Evolutionary conservation across 2,113 vertebrate species (phyloP).

Genomic region (Bombycilla garrulus): DNA sequence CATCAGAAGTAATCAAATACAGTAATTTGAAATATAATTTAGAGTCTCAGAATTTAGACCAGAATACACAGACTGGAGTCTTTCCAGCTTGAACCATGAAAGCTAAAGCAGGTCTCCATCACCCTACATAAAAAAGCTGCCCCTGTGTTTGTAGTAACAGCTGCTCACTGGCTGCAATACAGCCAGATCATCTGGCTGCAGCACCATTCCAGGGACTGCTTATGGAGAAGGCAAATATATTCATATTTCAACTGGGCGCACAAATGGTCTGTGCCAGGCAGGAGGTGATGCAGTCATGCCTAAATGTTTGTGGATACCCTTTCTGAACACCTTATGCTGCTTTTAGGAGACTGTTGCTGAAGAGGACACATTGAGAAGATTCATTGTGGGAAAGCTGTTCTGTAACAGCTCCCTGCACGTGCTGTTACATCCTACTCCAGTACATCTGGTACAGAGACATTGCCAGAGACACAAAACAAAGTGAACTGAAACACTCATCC

Average conservation of each 20-base stretch:
- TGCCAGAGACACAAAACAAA: not conserved
- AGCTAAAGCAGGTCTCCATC: not conserved
- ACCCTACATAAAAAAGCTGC: not conserved
- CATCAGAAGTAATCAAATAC: not conserved
- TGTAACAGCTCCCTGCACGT: accelerated
- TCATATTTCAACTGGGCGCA: not conserved
- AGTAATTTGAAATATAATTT: not conserved
- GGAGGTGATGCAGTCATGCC: not conserved
- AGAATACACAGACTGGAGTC: not conserved
- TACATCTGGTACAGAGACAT: not conserved
- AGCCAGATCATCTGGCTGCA: accelerated
- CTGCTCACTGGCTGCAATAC: accelerated
- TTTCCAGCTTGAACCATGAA: not conserved
- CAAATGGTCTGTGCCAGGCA: not conserved
- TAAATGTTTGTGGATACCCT: not conserved
- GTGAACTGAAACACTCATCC: not conserved
- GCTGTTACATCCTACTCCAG: not conserved
- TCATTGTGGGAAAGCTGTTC: not conserved
- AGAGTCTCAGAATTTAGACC: not conserved
- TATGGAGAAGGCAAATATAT: not conserved
- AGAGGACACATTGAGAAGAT: not conserved
- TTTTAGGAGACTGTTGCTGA: not conserved
- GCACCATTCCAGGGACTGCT: not conserved
- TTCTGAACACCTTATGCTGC: not conserved
- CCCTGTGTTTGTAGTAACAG: not conserved